Evolutionary conservation across 2,113 vertebrate species (phyloP).

Genomic region (Gasterosteus nipponicus): DNA sequence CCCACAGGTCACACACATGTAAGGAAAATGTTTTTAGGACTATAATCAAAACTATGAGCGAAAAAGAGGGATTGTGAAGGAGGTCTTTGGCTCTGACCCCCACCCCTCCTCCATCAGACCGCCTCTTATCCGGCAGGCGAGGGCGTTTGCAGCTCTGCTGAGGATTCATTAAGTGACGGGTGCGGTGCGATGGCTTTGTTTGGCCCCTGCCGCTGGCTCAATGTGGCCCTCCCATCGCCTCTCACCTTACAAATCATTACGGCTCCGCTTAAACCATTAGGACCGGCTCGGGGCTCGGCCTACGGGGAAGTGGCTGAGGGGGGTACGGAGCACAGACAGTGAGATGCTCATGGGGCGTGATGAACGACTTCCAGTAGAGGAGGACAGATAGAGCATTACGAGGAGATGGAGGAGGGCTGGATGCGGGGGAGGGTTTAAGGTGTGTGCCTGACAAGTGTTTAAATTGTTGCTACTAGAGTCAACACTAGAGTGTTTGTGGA

Average conservation of each 20-base stretch:
- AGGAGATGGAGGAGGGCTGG: constrained; percentile 44
- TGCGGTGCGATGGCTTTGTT: constrained; percentile 54
- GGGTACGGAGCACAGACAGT: constrained; percentile 28
- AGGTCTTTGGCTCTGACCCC: neutral
- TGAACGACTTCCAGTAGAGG: constrained; percentile 67
- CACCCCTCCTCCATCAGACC: constrained; percentile 2
- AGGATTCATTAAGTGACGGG: constrained; percentile 69
- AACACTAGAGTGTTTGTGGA: constrained; percentile 34
- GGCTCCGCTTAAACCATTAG: constrained; percentile 75
- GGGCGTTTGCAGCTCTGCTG: constrained; percentile 23
- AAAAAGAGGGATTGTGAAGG: neutral
- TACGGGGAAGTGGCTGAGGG: constrained; percentile 5
- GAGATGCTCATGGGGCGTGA: constrained; percentile 58
- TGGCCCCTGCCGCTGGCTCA: constrained; percentile 49
- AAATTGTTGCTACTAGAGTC: constrained; percentile 38
- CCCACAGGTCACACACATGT: neutral
- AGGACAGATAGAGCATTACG: constrained; percentile 48
- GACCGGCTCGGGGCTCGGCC: constrained; percentile 24
- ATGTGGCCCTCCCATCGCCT: constrained; percentile 56
- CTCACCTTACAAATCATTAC: constrained; percentile 82
- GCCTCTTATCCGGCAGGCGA: constrained; percentile 25
- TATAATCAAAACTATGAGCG: neutral
- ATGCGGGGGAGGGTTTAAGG: constrained; percentile 42
- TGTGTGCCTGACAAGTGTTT: constrained; percentile 60
- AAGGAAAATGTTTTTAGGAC: neutral